These are phyloP conservation scores for Drosophila heteroneura DNA, from an alignment of 2,888 invertebrate species.

Conservation along the genomic window DNA sequence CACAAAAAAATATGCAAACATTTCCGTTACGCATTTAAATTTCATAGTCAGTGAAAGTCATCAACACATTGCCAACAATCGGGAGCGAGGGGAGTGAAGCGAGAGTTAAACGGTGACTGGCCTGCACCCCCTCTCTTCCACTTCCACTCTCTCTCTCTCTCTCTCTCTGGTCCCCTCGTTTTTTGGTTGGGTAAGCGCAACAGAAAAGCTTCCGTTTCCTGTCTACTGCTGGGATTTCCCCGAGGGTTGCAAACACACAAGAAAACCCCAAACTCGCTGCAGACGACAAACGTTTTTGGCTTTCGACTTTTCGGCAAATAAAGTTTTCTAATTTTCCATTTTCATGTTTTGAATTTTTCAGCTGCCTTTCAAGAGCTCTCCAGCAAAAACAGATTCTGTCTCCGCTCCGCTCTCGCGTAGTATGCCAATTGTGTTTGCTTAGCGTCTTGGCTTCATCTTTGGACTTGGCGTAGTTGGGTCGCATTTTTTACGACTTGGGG, in stretches of 20 bases:
- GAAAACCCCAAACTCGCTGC: conserved; percentile 29
- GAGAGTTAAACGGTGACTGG: conserved; percentile 60
- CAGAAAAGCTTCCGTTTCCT: conserved; percentile 84
- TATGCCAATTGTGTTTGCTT: conserved; percentile 75
- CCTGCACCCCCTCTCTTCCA: conserved; percentile 1
- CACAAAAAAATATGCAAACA: conserved; percentile 54
- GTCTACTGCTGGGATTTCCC: conserved; percentile 81
- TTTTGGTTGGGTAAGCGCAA: conserved; percentile 36
- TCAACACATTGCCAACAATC: conserved; percentile 71
- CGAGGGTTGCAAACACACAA: conserved; percentile 69
- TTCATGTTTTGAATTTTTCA: conserved; percentile 80
- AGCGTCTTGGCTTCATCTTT: conserved; percentile 38
- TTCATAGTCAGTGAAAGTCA: conserved; percentile 83
- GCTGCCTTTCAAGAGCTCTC: conserved; percentile 55
- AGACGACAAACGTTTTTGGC: conserved; percentile 45
- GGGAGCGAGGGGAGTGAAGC: neutral
- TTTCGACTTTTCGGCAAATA: conserved; percentile 61
- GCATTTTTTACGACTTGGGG: conserved; percentile 37
- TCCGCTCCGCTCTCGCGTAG: conserved; percentile 33
- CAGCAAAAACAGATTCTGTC: conserved; percentile 40
- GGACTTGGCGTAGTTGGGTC: conserved; percentile 9
- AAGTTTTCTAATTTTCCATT: conserved; percentile 82
- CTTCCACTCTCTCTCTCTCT: neutral
- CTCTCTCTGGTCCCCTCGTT: neutral
- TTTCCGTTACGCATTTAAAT: conserved; percentile 82